A percentile compares a stretch with the other conserved stretches of the same genome.
phyloP scores from a whole-genome alignment of 1,140 invertebrate species.

The Drosophila erecta region DNA sequence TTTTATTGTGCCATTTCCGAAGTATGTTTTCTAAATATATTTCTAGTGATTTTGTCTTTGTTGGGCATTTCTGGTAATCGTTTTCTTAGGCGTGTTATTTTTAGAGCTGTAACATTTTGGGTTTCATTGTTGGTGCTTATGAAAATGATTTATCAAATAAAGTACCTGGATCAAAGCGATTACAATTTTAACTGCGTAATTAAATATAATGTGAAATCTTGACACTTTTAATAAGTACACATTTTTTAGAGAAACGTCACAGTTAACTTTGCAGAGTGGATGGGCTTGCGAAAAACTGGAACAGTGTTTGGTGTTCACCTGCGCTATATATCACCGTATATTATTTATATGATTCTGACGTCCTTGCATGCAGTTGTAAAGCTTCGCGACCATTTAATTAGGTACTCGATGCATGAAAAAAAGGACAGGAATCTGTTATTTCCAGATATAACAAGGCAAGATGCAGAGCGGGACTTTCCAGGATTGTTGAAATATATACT shows the following conservation, averaged over 20 bases:
- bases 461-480: slow-evolving; percentile 93
- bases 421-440: slow-evolving; percentile 91
- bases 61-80: slow-evolving; percentile 89
- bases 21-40: slow-evolving; percentile 86
- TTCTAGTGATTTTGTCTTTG: slow-evolving; percentile 90
- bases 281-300: slow-evolving; percentile 91
- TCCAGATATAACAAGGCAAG: slow-evolving; percentile 89
- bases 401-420: slow-evolving; percentile 63
- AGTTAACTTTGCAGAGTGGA: slow-evolving; percentile 94
- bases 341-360: slow-evolving; percentile 92
- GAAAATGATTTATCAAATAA: slow-evolving; percentile 98
- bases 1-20: slow-evolving; percentile 85
- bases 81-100: slow-evolving; percentile 89
- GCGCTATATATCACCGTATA: slow-evolving; percentile 92
- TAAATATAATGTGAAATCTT: not conserved
- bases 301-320: slow-evolving; percentile 85
- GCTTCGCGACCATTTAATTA: slow-evolving; percentile 92
- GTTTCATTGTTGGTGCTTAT: slow-evolving; percentile 92
- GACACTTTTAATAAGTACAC: not conserved
- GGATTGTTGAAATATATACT: slow-evolving; percentile 94
- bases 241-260: slow-evolving; percentile 60
- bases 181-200: slow-evolving; percentile 63
- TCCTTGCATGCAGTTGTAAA: slow-evolving; percentile 94
- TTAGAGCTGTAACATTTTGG: slow-evolving; percentile 91
- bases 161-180: slow-evolving; percentile 91